phyloP scores from a whole-genome alignment of 2,113 vertebrate species.

The Salvelinus alpinus region DNA sequence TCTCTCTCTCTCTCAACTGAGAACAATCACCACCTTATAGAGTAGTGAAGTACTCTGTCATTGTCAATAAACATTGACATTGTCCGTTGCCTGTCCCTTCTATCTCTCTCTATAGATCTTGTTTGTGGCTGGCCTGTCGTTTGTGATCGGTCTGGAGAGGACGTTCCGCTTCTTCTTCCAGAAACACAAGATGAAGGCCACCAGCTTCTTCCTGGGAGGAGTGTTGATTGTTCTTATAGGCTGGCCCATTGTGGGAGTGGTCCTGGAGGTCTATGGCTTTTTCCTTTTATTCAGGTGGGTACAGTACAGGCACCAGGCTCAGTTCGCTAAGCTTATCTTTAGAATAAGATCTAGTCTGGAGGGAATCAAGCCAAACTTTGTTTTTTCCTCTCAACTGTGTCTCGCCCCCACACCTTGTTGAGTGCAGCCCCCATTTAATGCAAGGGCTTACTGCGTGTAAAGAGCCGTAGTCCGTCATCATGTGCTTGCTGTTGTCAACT shows the following conservation, averaged over 20 bases:
- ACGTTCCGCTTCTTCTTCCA: conserved; percentile 99
- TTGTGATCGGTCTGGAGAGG: conserved; percentile 95
- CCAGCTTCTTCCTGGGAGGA: conserved; percentile 92
- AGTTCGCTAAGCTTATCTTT: background rate
- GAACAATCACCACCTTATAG: too few relatives aligned
- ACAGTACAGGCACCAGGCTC: background rate
- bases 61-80: background rate
- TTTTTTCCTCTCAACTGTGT: background rate
- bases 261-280: conserved; percentile 96
- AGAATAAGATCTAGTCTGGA: background rate
- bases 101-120: conserved; percentile 81
- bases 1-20: background rate
- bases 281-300: conserved; percentile 95
- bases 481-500: background rate
- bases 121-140: conserved; percentile 93
- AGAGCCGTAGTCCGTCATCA: background rate
- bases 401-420: background rate
- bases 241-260: conserved; percentile 94
- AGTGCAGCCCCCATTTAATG: too few relatives aligned
- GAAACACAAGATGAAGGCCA: conserved; percentile 97
- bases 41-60: background rate
- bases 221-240: conserved; percentile 93
- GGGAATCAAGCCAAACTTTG: background rate
- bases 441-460: background rate
- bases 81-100: background rate